phyloP scores from a whole-genome alignment of 2,113 vertebrate genomes.

The Labrus mixtus region DNA sequence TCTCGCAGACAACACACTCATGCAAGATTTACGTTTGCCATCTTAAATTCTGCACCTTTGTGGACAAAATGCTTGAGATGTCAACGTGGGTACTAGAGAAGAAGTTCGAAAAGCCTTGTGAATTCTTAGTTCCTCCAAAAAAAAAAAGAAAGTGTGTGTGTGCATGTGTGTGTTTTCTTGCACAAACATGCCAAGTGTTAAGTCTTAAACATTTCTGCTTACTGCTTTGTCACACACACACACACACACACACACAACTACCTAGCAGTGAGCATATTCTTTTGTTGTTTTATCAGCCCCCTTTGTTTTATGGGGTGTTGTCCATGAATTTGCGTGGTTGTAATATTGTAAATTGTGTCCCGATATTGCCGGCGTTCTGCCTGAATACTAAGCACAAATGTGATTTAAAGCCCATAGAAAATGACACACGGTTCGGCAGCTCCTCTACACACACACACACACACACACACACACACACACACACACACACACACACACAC shows the following conservation, averaged over 20 bases:
- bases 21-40: slow-evolving; percentile 80
- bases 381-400: slow-evolving; percentile 31
- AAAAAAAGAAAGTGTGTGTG: no score
- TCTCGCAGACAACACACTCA: slow-evolving; percentile 69
- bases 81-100: slow-evolving; percentile 48
- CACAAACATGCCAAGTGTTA: slow-evolving; percentile 56
- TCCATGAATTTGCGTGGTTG: background rate
- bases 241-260: no score
- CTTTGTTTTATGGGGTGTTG: slow-evolving; percentile 39
- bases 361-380: slow-evolving; percentile 22
- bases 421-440: background rate
- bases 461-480: slow-evolving; percentile 2
- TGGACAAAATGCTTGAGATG: slow-evolving; percentile 78
- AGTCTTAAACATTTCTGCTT: slow-evolving; percentile 55
- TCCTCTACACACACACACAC: background rate
- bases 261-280: slow-evolving; percentile 37
- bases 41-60: slow-evolving; percentile 79
- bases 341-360: slow-evolving; percentile 26
- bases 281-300: slow-evolving; percentile 46
- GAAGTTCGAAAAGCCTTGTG: slow-evolving; percentile 45
- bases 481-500: slow-evolving; percentile 6
- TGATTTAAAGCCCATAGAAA: slow-evolving; percentile 29
- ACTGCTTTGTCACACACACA: slow-evolving; percentile 50
- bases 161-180: slow-evolving; percentile 30
- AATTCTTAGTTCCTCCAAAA: slow-evolving; percentile 31